Conservation (phyloP, 1,140 invertebrate species). For the Pseudomyrmex gracilis region DNA sequence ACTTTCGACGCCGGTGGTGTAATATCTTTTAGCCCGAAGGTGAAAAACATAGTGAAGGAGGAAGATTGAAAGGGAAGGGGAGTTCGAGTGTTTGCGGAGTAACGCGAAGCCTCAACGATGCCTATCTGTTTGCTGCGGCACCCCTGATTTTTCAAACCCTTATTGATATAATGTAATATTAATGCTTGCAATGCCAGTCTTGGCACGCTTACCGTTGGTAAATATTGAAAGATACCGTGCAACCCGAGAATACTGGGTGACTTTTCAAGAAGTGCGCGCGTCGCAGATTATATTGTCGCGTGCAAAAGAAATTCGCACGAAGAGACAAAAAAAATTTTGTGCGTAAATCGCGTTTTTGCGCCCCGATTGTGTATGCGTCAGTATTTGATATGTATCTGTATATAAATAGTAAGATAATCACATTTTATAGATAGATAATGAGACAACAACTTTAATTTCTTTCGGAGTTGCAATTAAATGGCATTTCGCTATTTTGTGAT, state of each 20-base stretch:
- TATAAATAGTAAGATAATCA: too few relatives aligned
- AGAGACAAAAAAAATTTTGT: not conserved
- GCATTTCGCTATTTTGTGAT: slow-evolving; percentile 13
- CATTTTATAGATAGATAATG: too few relatives aligned
- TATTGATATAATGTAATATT: slow-evolving; percentile 86
- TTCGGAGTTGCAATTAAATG: slow-evolving; percentile 15
- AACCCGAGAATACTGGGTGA: slow-evolving; percentile 57
- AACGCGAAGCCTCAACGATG: slow-evolving; percentile 82
- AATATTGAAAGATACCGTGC: slow-evolving; percentile 79
- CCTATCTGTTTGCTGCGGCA: slow-evolving; percentile 71
- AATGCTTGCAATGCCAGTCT: slow-evolving; percentile 82
- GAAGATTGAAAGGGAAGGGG: slow-evolving; percentile 71
- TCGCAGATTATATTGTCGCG: not conserved
- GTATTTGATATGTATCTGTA: too few relatives aligned
- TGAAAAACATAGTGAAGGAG: slow-evolving; percentile 71
- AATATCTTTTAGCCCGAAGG: slow-evolving; percentile 78
- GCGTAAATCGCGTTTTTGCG: not conserved
- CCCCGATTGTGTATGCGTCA: too few relatives aligned
- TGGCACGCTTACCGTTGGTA: slow-evolving; percentile 82
- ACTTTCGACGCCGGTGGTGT: slow-evolving; percentile 70
- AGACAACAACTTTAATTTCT: too few relatives aligned
- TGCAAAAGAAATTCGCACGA: not conserved
- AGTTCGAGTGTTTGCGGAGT: slow-evolving; percentile 82
- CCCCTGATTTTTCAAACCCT: slow-evolving; percentile 83
- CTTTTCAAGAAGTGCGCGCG: slow-evolving; percentile 11